A percentile compares a stretch with the other conserved stretches of the same genome.
Evolutionary conservation across 1,140 invertebrate genomes (phyloP).

Genomic region (Drosophila micromelanica): DNA sequence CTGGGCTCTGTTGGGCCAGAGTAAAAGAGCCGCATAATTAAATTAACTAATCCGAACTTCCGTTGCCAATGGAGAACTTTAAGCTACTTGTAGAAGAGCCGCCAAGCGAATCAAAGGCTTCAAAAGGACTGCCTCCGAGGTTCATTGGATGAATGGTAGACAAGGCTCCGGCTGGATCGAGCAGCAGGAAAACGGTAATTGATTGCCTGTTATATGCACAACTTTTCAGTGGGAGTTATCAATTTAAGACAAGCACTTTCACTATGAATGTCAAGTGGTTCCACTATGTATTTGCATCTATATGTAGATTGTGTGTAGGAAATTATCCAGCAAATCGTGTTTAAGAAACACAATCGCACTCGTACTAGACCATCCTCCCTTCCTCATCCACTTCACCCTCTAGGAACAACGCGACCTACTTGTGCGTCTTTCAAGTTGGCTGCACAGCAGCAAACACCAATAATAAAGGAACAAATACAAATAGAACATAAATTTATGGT

Average conservation of each 20-base stretch:
- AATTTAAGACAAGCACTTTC: background rate
- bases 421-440: constrained; percentile 67
- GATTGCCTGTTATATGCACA: background rate
- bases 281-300: constrained; percentile 21
- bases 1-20: background rate
- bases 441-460: constrained; percentile 49
- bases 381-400: background rate
- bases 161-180: background rate
- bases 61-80: constrained; percentile 29
- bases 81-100: constrained; percentile 18
- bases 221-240: background rate
- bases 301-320: constrained; percentile 34
- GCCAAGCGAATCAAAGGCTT: constrained; percentile 43
- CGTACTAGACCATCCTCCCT: background rate
- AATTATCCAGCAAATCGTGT: constrained; percentile 68
- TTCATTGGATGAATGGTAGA: too few relatives aligned
- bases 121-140: background rate
- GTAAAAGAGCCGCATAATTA: constrained; percentile 38
- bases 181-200: constrained; percentile 1
- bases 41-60: constrained; percentile 60
- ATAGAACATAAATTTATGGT: constrained; percentile 64
- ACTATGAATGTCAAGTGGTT: too few relatives aligned
- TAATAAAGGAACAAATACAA: constrained; percentile 29
- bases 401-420: constrained; percentile 52
- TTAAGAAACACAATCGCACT: constrained; percentile 13